Percentiles rank a stretch among this genome's conserved stretches.
These are phyloP conservation scores for Myiopsitta monachus DNA, from an alignment of 2,113 vertebrate species.

Conservation along the genomic window DNA sequence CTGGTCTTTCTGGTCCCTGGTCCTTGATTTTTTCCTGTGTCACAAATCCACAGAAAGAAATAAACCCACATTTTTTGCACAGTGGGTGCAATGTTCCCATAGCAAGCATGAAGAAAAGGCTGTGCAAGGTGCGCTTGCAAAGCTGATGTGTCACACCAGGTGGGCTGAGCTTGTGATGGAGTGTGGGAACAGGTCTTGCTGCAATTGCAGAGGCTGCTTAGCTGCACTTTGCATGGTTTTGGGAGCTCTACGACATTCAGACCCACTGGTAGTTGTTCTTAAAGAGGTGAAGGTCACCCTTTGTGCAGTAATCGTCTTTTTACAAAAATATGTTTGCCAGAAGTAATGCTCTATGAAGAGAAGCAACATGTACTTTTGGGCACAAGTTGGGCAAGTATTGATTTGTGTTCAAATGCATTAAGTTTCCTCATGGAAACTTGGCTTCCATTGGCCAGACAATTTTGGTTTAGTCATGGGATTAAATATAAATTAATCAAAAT, in stretches of 20 bases:
- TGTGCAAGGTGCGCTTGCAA: accelerated
- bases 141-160: accelerated
- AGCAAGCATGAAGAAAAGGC: neutral
- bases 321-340: neutral
- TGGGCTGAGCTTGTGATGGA: neutral
- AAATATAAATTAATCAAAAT: neutral
- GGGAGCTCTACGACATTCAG: accelerated
- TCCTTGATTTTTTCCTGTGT: neutral
- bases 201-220: accelerated
- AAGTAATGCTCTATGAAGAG: accelerated
- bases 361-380: neutral
- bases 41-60: neutral
- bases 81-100: accelerated
- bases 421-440: neutral
- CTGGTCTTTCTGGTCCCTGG: neutral
- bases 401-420: accelerated
- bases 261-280: neutral
- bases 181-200: accelerated
- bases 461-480: neutral
- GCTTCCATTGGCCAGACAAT: accelerated
- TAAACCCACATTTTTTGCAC: accelerated
- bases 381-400: neutral
- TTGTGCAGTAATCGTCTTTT: accelerated
- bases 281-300: neutral
- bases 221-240: accelerated